Percentiles rank a stretch among this genome's conserved stretches.
Evolutionary conservation across 2,888 invertebrate genomes (phyloP).

Genomic region (Drosophila colorata): DNA sequence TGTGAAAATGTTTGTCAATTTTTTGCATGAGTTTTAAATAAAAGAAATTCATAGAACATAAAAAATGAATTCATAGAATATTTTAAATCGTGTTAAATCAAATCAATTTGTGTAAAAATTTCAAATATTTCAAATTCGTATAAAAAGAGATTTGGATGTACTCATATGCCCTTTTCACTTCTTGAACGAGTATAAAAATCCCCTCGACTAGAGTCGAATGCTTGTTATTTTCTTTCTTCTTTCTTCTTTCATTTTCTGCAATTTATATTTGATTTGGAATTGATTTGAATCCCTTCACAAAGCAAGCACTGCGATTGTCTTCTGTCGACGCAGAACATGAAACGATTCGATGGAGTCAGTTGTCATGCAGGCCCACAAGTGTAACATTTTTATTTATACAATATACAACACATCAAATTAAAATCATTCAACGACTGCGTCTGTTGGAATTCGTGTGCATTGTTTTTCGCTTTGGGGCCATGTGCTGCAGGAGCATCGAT

Average conservation of each 20-base stretch:
- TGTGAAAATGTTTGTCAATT: too few species aligned
- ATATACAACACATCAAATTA: conserved; percentile 13
- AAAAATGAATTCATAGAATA: too few species aligned
- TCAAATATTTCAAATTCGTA: too few species aligned
- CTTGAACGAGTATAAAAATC: too few species aligned
- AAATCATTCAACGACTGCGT: conserved; percentile 7
- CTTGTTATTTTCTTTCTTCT: too few species aligned
- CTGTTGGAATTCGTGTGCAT: neutral
- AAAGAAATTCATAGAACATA: too few species aligned
- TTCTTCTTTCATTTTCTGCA: neutral
- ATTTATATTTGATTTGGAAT: neutral
- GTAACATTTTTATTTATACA: conserved; percentile 10
- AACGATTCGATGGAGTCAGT: conserved; percentile 1
- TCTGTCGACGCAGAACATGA: neutral
- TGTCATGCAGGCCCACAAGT: conserved; percentile 10
- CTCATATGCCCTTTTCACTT: too few species aligned
- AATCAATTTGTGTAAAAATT: too few species aligned
- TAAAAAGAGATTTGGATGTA: too few species aligned
- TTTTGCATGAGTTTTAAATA: too few species aligned
- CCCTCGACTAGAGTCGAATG: too few species aligned
- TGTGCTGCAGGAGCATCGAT: conserved; percentile 43
- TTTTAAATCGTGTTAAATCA: too few species aligned
- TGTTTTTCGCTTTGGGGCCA: conserved; percentile 1
- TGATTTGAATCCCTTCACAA: neutral
- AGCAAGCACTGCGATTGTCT: neutral